A percentile compares a stretch with the other conserved stretches of the same genome.
Conservation (phyloP, 1,140 invertebrate genomes). For the Eumaeus atala region DNA sequence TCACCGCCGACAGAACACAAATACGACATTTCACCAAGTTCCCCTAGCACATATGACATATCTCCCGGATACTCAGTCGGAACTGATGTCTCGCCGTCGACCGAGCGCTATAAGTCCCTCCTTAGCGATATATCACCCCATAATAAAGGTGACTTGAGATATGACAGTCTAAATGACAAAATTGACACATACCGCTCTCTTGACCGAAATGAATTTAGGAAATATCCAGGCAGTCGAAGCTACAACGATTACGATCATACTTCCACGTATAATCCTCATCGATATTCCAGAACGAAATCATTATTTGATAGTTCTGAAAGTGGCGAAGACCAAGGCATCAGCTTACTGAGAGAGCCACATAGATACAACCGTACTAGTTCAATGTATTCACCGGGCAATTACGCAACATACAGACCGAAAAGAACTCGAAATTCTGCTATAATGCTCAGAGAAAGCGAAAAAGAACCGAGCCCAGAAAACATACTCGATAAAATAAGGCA, state of each 20-base stretch:
- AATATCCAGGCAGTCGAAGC: conserved; percentile 53
- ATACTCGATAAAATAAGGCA: conserved; percentile 70
- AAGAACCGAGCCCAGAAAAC: conserved; percentile 68
- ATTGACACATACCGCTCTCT: conserved; percentile 63
- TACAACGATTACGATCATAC: conserved; percentile 63
- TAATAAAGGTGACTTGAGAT: conserved; percentile 45
- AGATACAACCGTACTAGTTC: conserved; percentile 68
- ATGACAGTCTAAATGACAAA: conserved; percentile 59
- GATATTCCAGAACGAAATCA: conserved; percentile 65
- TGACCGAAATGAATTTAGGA: conserved; percentile 63
- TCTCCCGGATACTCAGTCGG: conserved; percentile 51
- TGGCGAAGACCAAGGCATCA: conserved; percentile 38
- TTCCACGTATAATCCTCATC: conserved; percentile 47
- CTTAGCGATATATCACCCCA: conserved; percentile 46
- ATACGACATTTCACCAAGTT: conserved; percentile 60
- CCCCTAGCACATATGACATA: conserved; percentile 53
- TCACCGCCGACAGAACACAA: conserved; percentile 44
- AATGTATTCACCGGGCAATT: conserved; percentile 65
- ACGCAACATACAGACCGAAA: conserved; percentile 69
- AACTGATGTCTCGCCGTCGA: conserved; percentile 58
- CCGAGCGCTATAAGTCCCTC: conserved; percentile 59
- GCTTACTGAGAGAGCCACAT: conserved; percentile 45
- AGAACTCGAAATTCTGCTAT: conserved; percentile 67
- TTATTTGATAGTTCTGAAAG: conserved; percentile 58
- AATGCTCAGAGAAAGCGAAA: conserved; percentile 67